Percentiles rank a stretch among this genome's conserved stretches.
Evolutionary conservation across 2,113 vertebrate genomes (phyloP).

Genomic region (Callithrix jacchus): DNA sequence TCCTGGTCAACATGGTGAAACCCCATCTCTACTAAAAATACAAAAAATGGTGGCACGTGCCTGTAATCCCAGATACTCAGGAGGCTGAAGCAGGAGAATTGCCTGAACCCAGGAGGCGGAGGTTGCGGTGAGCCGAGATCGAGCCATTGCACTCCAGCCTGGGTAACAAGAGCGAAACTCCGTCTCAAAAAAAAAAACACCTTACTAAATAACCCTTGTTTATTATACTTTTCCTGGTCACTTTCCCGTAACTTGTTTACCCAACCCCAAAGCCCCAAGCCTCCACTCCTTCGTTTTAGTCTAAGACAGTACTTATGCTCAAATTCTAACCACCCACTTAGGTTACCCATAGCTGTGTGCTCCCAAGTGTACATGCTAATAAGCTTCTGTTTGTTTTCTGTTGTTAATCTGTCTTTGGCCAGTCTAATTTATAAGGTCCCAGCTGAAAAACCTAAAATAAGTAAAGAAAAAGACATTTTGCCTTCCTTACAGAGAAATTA

Average conservation of each 20-base stretch:
- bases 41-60: too few species aligned
- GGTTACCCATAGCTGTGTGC: neutral
- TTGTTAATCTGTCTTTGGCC: neutral
- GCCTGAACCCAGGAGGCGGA: too few species aligned
- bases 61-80: too few species aligned
- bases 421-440: neutral
- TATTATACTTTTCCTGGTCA: neutral
- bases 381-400: neutral
- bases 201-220: neutral
- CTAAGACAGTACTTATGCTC: neutral
- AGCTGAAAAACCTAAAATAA: neutral
- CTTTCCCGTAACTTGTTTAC: neutral
- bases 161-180: too few species aligned
- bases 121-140: too few species aligned
- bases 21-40: too few species aligned
- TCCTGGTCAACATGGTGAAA: too few species aligned
- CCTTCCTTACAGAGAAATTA: neutral
- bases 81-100: too few species aligned
- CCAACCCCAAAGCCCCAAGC: neutral
- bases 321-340: neutral
- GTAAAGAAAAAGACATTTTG: neutral
- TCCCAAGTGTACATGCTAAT: too few species aligned
- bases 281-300: neutral
- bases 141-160: too few species aligned
- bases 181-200: too few species aligned